Conservation (phyloP, 2,113 vertebrate species). For the Axis porcinus region DNA sequence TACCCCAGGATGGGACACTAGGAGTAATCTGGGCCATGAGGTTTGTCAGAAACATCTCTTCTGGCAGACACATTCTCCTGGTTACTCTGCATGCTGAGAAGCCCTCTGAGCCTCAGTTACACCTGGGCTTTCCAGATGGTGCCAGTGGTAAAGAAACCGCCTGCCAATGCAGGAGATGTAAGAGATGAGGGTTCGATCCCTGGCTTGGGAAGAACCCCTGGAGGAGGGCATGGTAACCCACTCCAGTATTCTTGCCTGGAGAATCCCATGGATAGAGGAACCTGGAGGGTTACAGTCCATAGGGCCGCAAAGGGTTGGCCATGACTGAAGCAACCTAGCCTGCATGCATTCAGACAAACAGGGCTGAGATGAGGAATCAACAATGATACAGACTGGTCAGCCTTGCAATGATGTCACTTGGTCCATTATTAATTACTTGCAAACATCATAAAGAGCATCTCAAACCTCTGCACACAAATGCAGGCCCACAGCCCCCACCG, state of each 20-base stretch:
- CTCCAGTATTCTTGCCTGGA: background rate
- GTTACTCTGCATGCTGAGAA: background rate
- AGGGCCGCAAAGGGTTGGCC: background rate
- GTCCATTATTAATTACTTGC: background rate
- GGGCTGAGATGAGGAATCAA: background rate
- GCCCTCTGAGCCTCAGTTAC: background rate
- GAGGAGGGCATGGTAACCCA: background rate
- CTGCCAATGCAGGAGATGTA: background rate
- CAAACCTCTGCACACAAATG: background rate
- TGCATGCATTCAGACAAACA: background rate
- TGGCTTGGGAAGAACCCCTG: background rate
- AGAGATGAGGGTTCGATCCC: background rate
- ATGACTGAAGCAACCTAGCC: background rate
- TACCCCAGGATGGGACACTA: background rate
- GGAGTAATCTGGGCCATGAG: background rate
- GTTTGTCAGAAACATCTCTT: background rate
- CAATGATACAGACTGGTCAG: background rate
- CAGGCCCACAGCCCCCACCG: background rate
- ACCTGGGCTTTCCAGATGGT: background rate
- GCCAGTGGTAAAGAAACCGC: background rate
- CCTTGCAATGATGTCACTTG: background rate
- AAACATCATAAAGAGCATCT: background rate
- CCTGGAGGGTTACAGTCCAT: background rate
- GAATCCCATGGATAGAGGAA: background rate
- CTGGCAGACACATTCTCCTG: background rate